Conservation (phyloP, 2,888 invertebrate species). For the Platycheirus rosarum region DNA sequence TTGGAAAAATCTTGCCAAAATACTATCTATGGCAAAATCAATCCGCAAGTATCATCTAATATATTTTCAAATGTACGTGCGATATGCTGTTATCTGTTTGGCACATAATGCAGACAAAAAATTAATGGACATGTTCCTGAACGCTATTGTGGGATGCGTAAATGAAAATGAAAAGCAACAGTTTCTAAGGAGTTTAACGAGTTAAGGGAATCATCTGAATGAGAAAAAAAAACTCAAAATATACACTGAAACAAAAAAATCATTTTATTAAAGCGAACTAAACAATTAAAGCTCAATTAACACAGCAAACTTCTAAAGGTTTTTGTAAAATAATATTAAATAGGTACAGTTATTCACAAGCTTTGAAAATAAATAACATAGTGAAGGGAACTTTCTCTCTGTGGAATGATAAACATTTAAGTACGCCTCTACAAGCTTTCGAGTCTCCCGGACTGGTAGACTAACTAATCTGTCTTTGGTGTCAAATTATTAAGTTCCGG, state of each 20-base stretch:
- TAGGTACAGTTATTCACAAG: too few relatives aligned
- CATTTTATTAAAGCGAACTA: too few relatives aligned
- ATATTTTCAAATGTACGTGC: slow-evolving; percentile 42
- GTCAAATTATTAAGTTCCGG: slow-evolving; percentile 87
- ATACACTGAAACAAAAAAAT: too few relatives aligned
- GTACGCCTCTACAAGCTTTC: slow-evolving; percentile 5
- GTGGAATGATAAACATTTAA: slow-evolving; percentile 47
- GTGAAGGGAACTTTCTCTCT: too few relatives aligned
- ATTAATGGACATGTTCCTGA: slow-evolving; percentile 37
- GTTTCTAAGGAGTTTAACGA: slow-evolving; percentile 42
- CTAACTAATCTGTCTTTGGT: slow-evolving; percentile 49
- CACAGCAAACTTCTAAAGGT: too few relatives aligned
- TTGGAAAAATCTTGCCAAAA: slow-evolving; percentile 46
- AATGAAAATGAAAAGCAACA: slow-evolving; percentile 17
- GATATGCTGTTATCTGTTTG: slow-evolving; percentile 45
- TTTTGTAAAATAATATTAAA: too few relatives aligned
- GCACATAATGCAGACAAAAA: slow-evolving; percentile 38
- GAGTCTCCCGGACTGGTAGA: background rate
- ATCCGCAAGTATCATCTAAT: slow-evolving; percentile 7
- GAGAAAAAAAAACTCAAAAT: too few relatives aligned
- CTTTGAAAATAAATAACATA: too few relatives aligned
- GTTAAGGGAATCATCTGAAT: too few relatives aligned
- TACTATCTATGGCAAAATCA: slow-evolving; percentile 30
- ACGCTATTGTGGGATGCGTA: slow-evolving; percentile 39
- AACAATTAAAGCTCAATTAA: too few relatives aligned